phyloP scores from a whole-genome alignment of 2,113 vertebrate species.

The Hepsetus odoe region DNA sequence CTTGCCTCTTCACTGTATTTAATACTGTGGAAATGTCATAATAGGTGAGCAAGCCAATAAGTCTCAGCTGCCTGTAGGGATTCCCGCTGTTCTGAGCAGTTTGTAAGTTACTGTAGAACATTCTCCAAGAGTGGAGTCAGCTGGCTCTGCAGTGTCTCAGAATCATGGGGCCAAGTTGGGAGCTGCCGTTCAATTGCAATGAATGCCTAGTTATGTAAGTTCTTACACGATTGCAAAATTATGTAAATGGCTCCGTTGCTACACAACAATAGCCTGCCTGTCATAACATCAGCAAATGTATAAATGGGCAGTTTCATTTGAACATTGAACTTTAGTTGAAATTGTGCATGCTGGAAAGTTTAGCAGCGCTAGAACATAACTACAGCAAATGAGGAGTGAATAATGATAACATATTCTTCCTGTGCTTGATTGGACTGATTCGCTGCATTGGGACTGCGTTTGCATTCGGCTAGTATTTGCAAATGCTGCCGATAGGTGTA shows the following conservation, averaged over 20 bases:
- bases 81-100: slow-evolving; percentile 31
- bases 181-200: slow-evolving; percentile 69
- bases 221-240: slow-evolving; percentile 74
- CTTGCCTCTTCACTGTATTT: slow-evolving; percentile 20
- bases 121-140: slow-evolving; percentile 43
- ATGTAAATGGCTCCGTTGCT: slow-evolving; percentile 77
- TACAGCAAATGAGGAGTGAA: not conserved
- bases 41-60: slow-evolving; percentile 42
- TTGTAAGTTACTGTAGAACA: slow-evolving; percentile 39
- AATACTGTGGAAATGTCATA: slow-evolving; percentile 42
- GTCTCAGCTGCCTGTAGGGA: slow-evolving; percentile 38
- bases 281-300: slow-evolving; percentile 73
- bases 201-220: slow-evolving; percentile 75
- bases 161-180: slow-evolving; percentile 66
- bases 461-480: slow-evolving; percentile 31
- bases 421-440: slow-evolving; percentile 36
- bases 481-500: slow-evolving; percentile 34
- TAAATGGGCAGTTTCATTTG: slow-evolving; percentile 64
- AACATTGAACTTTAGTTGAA: slow-evolving; percentile 57
- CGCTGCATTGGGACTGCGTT: slow-evolving; percentile 28
- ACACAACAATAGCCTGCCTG: slow-evolving; percentile 72
- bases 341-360: slow-evolving; percentile 55
- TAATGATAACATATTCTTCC: slow-evolving; percentile 23
- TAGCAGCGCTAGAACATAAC: slow-evolving; percentile 46
- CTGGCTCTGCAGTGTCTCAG: slow-evolving; percentile 45